Base-by-base conservation (phyloP, 2,888 invertebrate species). In the Lithosia quadra region DNA sequence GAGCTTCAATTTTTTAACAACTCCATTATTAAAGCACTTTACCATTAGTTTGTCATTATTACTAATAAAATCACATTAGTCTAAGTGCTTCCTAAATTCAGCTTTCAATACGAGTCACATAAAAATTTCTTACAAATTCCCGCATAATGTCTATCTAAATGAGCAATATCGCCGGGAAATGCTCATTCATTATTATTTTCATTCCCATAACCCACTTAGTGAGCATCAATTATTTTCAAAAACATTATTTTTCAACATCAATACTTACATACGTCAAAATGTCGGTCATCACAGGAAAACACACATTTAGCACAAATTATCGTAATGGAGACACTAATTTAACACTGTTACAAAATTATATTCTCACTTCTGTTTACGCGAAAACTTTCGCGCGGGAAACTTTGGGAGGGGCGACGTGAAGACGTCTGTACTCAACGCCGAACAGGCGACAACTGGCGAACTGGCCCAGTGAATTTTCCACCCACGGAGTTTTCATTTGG, bases 341-440 rank as follows among this genome's bases (percentile, higher is more conserved):
- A 72, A 72, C 84, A 86, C 86, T 77, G 66, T 75, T 78, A 71
- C 82, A 73, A 78, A 83, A 79, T 78, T 69, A 76, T 79, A 71
- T 69, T 77, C 76, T 86, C 82, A 74, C 78, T 66, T 63, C 28
- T 62, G 56, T 79, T 79, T 82, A 82, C 80, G 80, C 63, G 67
- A 71, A 74, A 78, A 88, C 85, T 90, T 89, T 89, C 84, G 86
- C 90, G 90, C 90, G 90, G 83, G 82, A 89, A 91, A 91, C 86
- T 91, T 91, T 79, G 68, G 33, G 56, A 62, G 68, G 70, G 71
- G 69, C 73, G 80, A 71, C 85, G 77, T 67, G 67, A 34, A 68
- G 43, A 85, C 90, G 79, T 82, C 84, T 67, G 63, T 49, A 72
- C 86, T 76, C 77, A 70, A 86, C 91, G 92, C 91, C 73, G 69